These are phyloP conservation scores for Benitochromis conjunctus DNA, from an alignment of 2,113 vertebrate genomes.

Conservation along the genomic window DNA sequence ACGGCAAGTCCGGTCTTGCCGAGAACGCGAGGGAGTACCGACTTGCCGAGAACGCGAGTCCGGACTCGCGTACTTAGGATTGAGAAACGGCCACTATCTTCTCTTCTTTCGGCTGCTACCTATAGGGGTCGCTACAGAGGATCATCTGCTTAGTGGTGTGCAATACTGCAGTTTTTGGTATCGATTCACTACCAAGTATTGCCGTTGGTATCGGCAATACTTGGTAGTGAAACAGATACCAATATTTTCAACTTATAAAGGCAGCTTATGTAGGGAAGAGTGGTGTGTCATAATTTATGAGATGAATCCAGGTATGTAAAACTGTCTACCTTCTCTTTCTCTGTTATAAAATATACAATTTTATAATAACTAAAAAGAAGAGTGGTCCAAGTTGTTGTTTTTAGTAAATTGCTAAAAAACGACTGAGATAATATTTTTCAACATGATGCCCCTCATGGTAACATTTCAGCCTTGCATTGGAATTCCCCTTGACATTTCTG, in stretches of 20 bases:
- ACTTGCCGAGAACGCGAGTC: too few species aligned
- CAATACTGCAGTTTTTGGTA: not conserved
- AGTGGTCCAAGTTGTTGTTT: not conserved
- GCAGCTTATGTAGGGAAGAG: not conserved
- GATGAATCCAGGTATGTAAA: not conserved
- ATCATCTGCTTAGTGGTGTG: not conserved
- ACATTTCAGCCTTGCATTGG: not conserved
- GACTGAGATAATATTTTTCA: not conserved
- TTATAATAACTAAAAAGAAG: not conserved
- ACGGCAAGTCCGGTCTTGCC: too few species aligned
- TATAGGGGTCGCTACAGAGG: not conserved
- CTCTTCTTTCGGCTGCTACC: not conserved
- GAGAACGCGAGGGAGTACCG: too few species aligned
- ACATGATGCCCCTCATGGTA: not conserved
- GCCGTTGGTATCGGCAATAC: too few species aligned
- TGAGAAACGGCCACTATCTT: too few species aligned
- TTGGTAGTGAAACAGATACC: too few species aligned
- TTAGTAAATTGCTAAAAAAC: rapidly evolving
- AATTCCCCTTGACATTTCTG: not conserved
- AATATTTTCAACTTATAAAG: not conserved
- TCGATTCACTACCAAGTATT: not conserved
- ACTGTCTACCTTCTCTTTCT: too few species aligned
- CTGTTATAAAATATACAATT: too few species aligned
- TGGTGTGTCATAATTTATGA: not conserved
- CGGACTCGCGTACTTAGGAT: too few species aligned